Percentiles rank a stretch among this genome's conserved stretches.
Evolutionary conservation across 2,888 invertebrate species (phyloP).

Genomic region (Drosophila mimica): DNA sequence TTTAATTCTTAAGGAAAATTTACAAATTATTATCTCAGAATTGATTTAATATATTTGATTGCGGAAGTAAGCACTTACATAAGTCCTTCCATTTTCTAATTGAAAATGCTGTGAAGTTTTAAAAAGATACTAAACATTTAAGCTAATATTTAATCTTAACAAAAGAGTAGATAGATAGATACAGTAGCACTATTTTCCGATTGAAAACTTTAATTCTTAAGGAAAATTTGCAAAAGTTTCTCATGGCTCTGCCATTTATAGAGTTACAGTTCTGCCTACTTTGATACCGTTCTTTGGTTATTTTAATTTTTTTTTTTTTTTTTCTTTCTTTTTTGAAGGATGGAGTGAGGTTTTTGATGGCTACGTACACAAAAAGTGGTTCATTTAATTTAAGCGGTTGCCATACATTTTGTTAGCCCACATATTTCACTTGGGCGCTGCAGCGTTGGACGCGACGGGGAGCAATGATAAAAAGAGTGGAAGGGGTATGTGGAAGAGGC

Average conservation of each 20-base stretch:
- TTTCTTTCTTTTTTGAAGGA: not conserved
- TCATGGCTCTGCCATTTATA: not conserved
- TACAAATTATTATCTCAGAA: too few relatives aligned
- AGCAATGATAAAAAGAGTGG: not conserved
- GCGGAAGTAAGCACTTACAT: not conserved
- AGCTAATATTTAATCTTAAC: not conserved
- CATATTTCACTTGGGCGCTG: constrained; percentile 64
- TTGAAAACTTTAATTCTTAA: not conserved
- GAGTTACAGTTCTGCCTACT: not conserved
- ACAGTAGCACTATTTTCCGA: not conserved
- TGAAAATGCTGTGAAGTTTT: not conserved
- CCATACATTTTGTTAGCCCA: constrained; percentile 75
- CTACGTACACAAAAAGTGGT: constrained; percentile 52
- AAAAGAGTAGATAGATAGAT: not conserved
- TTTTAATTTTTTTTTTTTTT: not conserved
- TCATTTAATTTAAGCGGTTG: constrained; percentile 78
- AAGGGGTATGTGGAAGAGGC: not conserved
- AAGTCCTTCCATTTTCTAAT: not conserved
- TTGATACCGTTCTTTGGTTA: constrained; percentile 24
- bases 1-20: not conserved
- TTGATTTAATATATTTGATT: not conserved
- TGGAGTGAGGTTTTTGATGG: not conserved
- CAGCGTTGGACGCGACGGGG: constrained; percentile 1
- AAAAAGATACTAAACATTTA: too few relatives aligned
- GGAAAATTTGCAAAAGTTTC: not conserved